Evolutionary conservation across 2,113 vertebrate genomes (phyloP).

Genomic region (Mobula hypostoma): DNA sequence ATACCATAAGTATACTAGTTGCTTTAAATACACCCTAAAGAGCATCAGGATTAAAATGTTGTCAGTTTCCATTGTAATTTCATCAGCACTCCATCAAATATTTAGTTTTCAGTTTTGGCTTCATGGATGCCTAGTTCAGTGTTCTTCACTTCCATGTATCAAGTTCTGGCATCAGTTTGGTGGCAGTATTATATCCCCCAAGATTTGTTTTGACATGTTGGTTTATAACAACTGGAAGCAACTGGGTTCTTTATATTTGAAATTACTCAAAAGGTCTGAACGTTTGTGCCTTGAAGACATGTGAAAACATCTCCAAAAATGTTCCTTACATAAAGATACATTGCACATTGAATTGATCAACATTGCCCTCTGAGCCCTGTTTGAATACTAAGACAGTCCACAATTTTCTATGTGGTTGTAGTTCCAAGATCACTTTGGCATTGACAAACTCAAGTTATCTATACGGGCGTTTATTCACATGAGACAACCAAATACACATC

Average conservation of each 20-base stretch:
- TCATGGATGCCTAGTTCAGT: not conserved
- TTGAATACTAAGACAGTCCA: not conserved
- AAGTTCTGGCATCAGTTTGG: not conserved
- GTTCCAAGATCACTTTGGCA: conserved; percentile 1
- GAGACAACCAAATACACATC: conserved; percentile 10
- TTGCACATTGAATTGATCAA: not conserved
- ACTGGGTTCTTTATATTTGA: not conserved
- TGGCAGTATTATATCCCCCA: not conserved
- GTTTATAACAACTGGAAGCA: not conserved
- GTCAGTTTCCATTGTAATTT: not conserved
- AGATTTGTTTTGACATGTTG: conserved; percentile 17
- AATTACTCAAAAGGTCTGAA: not conserved
- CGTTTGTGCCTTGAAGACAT: not conserved
- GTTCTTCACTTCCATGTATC: not conserved
- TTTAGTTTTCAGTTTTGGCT: not conserved
- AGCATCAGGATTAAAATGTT: not conserved
- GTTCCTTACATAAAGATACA: not conserved
- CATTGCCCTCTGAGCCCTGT: not conserved
- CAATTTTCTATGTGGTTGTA: conserved; percentile 13
- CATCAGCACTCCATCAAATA: not conserved
- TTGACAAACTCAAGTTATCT: conserved; percentile 25
- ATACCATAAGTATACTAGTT: not conserved
- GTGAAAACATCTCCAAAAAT: conserved; percentile 9
- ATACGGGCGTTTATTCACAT: conserved; percentile 8
- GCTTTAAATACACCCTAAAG: not conserved